Conservation (phyloP, 2,888 invertebrate genomes). For the Drosophila borborema region DNA sequence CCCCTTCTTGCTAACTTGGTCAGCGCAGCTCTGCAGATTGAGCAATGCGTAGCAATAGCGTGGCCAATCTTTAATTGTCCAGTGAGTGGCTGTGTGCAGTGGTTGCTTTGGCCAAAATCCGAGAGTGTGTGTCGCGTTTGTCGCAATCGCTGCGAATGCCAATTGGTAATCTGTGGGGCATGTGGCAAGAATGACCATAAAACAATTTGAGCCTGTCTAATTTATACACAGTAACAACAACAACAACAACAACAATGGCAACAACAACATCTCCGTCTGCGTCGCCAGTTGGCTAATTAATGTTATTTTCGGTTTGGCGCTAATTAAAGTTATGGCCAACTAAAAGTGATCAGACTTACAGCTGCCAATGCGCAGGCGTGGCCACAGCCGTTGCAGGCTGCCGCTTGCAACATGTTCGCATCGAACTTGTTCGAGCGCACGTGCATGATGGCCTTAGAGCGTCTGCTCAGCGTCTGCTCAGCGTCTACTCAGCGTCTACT, state of each 20-base stretch:
- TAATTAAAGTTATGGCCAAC: slow-evolving; percentile 47
- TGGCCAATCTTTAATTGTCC: slow-evolving; percentile 45
- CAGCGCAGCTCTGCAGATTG: slow-evolving; percentile 21
- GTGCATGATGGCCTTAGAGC: slow-evolving; percentile 6
- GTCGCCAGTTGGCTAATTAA: slow-evolving; percentile 43
- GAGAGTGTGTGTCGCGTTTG: slow-evolving; percentile 39
- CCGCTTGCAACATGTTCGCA: slow-evolving; percentile 21
- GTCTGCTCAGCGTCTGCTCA: slow-evolving; percentile 13
- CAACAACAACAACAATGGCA: slow-evolving; percentile 15
- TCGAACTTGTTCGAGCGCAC: slow-evolving; percentile 34
- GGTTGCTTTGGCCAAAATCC: slow-evolving; percentile 42
- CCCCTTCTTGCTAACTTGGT: slow-evolving; percentile 13
- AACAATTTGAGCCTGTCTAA: slow-evolving; percentile 67
- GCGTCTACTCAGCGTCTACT: slow-evolving; percentile 10
- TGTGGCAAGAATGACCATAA: slow-evolving; percentile 77
- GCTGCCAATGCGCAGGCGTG: slow-evolving; percentile 49
- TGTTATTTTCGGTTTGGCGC: slow-evolving; percentile 41
- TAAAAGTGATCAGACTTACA: slow-evolving; percentile 6
- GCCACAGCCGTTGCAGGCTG: slow-evolving; percentile 1
- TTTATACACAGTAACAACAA: slow-evolving; percentile 37
- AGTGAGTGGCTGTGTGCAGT: slow-evolving; percentile 5
- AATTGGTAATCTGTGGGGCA: slow-evolving; percentile 50
- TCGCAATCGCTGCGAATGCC: slow-evolving; percentile 45
- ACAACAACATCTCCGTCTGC: slow-evolving; percentile 6
- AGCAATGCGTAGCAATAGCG: slow-evolving; percentile 22